A percentile compares a stretch with the other conserved stretches of the same genome.
These are phyloP conservation scores for Centropus bengalensis DNA, from an alignment of 2,113 vertebrate genomes.

Conservation along the genomic window DNA sequence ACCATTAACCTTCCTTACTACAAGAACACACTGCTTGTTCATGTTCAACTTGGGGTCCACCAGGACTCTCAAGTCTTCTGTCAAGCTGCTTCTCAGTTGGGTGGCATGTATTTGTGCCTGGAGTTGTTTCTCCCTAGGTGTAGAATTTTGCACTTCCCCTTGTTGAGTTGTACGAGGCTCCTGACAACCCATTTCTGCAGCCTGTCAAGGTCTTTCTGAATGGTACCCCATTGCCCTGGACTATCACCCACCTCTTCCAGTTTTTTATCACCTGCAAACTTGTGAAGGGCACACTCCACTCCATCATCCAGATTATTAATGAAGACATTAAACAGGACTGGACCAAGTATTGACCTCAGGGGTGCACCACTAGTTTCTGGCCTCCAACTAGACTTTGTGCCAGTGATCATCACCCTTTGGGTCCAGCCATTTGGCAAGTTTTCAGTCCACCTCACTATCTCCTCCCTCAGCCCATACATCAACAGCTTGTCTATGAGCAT, in stretches of 20 bases:
- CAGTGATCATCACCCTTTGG: background rate
- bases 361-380: background rate
- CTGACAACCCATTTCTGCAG: background rate
- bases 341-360: background rate
- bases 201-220: fast-evolving
- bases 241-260: background rate
- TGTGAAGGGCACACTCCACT: background rate
- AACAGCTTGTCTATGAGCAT: background rate
- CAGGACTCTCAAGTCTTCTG: background rate
- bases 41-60: background rate
- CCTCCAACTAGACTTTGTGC: background rate
- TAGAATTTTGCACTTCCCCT: background rate
- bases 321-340: background rate
- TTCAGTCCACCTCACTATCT: background rate
- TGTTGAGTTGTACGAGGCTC: background rate
- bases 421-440: background rate
- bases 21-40: background rate
- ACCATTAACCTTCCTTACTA: background rate
- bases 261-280: background rate
- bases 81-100: background rate
- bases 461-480: fast-evolving
- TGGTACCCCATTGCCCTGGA: fast-evolving
- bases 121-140: background rate
- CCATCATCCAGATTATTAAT: background rate
- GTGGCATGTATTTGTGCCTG: background rate